Evolutionary conservation across 2,113 vertebrate species (phyloP).

Genomic region (Balaeniceps rex): DNA sequence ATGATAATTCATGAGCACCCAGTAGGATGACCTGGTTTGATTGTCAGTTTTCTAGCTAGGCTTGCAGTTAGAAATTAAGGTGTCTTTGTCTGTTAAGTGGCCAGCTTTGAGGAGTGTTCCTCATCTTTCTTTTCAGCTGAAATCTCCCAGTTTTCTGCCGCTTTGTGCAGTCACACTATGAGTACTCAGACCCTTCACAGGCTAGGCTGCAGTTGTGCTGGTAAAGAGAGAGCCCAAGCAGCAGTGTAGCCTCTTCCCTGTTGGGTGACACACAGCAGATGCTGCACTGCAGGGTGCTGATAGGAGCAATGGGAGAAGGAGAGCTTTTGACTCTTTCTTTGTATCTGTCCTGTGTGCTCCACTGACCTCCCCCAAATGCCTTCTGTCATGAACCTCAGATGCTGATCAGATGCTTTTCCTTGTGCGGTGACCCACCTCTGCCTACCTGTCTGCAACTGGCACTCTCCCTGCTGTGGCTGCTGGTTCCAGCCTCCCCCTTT

Average conservation of each 20-base stretch:
- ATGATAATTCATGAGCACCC: not conserved
- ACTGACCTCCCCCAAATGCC: not conserved
- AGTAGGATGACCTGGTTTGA: not conserved
- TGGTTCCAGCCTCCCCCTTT: not conserved
- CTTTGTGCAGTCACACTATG: not conserved
- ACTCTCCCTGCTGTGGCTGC: not conserved
- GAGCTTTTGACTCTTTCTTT: not conserved
- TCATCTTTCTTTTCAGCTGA: not conserved
- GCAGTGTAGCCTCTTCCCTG: not conserved
- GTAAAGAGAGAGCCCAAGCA: not conserved
- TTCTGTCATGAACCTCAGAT: not conserved
- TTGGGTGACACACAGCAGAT: not conserved
- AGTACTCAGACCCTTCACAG: not conserved
- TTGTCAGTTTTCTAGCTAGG: not conserved
- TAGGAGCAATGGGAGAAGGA: not conserved
- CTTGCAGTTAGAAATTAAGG: not conserved
- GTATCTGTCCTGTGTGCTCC: not conserved
- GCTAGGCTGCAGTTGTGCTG: not conserved
- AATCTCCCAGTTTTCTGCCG: not conserved
- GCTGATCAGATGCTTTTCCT: constrained; percentile 1
- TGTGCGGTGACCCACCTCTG: not conserved
- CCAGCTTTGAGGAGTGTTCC: not conserved
- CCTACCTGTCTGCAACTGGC: not conserved
- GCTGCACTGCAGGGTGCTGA: not conserved
- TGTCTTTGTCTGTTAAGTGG: not conserved